phyloP scores from a whole-genome alignment of 53 echinoderm and acorn worm genomes.

The Astropecten irregularis region DNA sequence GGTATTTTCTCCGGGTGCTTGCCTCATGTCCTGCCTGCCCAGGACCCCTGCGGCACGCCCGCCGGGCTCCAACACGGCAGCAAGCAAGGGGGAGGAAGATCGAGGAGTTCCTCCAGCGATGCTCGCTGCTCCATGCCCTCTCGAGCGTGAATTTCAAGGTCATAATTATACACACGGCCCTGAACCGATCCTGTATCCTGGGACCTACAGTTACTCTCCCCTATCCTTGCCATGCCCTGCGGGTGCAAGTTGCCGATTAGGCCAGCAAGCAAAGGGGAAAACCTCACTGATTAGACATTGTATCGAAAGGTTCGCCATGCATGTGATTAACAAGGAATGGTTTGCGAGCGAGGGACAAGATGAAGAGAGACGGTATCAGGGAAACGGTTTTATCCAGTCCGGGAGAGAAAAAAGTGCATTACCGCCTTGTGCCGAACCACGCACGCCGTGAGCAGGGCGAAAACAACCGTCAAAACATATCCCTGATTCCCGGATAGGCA shows the following conservation, averaged over 20 bases:
- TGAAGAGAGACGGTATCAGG: not conserved
- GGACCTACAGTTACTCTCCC: no score
- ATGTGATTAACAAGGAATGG: conserved; percentile 33
- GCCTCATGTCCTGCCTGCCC: not conserved
- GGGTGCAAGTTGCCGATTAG: not conserved
- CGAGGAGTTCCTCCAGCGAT: not conserved
- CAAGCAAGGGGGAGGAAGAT: not conserved
- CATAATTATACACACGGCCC: conserved; percentile 13
- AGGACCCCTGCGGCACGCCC: not conserved
- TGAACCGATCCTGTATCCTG: conserved; percentile 26
- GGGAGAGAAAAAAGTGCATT: conserved; percentile 6
- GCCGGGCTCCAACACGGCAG: no score
- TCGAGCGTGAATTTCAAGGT: conserved; percentile 43
- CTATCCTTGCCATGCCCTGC: no score
- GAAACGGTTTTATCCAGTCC: conserved; percentile 6
- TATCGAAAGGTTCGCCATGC: conserved; percentile 34
- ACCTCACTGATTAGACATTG: conserved; percentile 17
- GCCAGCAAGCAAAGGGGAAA: not conserved
- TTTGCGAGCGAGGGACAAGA: no score
- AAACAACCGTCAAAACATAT: no score
- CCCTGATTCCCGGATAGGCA: no score
- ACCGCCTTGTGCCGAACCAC: not conserved
- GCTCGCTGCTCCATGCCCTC: not conserved
- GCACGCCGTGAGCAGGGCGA: not conserved
- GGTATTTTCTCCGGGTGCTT: no score